Percentiles rank a stretch among this genome's conserved stretches.
Evolutionary conservation across 2,797 vertebrate genomes (phyloP).

Genomic region (Pseudotriccus pelzelni): DNA sequence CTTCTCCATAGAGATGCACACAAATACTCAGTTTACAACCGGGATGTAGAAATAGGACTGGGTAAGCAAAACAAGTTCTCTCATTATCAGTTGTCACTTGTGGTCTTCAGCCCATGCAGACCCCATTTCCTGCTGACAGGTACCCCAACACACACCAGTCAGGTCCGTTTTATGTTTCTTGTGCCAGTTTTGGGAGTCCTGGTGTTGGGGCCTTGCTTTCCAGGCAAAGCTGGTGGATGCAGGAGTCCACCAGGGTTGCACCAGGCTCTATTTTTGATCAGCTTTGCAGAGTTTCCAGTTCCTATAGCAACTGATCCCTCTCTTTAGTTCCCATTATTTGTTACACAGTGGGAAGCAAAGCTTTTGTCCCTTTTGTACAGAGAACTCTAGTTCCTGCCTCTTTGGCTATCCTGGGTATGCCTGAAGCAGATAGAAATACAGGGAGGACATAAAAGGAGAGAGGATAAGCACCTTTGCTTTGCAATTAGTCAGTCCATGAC

Average conservation of each 20-base stretch:
- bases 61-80: neutral
- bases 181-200: neutral
- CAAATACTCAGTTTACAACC: neutral
- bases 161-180: neutral
- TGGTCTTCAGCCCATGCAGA: neutral
- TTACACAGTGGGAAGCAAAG: neutral
- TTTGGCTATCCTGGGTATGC: neutral
- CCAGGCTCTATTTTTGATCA: neutral
- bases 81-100: neutral
- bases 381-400: neutral
- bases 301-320: neutral
- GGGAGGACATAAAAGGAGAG: neutral
- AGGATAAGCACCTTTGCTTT: neutral
- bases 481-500: neutral
- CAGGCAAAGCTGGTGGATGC: neutral
- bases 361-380: neutral
- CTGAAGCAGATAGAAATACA: neutral
- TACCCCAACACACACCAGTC: accelerated
- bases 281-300: neutral
- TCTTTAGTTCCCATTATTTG: neutral
- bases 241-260: neutral
- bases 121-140: neutral
- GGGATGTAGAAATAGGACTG: neutral
- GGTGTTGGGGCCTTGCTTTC: neutral
- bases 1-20: neutral